Percentiles rank a stretch among this genome's conserved stretches.
phyloP scores from a whole-genome alignment of 2,113 vertebrate genomes.

The Catharus minimus region DNA sequence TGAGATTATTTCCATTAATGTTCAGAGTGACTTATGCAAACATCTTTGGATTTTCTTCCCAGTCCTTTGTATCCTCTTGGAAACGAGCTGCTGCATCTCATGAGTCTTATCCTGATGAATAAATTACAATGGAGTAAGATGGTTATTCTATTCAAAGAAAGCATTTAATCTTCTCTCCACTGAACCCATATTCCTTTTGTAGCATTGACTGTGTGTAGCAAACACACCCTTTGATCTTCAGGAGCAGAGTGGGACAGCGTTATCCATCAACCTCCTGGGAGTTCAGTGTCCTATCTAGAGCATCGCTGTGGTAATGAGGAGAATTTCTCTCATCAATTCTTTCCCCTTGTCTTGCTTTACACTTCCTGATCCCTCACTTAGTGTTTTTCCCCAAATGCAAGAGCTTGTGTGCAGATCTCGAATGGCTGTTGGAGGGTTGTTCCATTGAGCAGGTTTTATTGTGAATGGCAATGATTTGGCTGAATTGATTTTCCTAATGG shows the following conservation, averaged over 20 bases:
- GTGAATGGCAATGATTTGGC: background rate
- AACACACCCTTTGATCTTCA: conserved; percentile 44
- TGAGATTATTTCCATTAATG: background rate
- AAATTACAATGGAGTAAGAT: background rate
- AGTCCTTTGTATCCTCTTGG: background rate
- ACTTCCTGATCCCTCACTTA: conserved; percentile 1
- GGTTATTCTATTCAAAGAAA: conserved; percentile 31
- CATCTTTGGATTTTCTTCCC: background rate
- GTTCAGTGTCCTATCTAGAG: conserved; percentile 50
- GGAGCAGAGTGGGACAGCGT: conserved; percentile 49
- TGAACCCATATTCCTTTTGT: conserved; percentile 61
- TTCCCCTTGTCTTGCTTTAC: conserved; percentile 39
- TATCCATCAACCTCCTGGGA: conserved; percentile 38
- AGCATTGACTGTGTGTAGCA: conserved; percentile 41
- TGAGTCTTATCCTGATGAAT: conserved; percentile 5
- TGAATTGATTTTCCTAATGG: background rate
- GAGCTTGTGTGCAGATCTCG: background rate
- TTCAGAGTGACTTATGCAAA: background rate
- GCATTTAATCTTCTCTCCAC: conserved; percentile 37
- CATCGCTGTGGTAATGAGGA: conserved; percentile 46
- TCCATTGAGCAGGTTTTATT: background rate
- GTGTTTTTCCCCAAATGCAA: background rate
- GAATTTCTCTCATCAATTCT: conserved; percentile 12
- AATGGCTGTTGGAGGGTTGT: conserved; percentile 23
- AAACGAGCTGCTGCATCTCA: background rate